These are phyloP conservation scores for Pygathrix nemaeus DNA, from an alignment of 2,113 vertebrate genomes.

Conservation along the genomic window DNA sequence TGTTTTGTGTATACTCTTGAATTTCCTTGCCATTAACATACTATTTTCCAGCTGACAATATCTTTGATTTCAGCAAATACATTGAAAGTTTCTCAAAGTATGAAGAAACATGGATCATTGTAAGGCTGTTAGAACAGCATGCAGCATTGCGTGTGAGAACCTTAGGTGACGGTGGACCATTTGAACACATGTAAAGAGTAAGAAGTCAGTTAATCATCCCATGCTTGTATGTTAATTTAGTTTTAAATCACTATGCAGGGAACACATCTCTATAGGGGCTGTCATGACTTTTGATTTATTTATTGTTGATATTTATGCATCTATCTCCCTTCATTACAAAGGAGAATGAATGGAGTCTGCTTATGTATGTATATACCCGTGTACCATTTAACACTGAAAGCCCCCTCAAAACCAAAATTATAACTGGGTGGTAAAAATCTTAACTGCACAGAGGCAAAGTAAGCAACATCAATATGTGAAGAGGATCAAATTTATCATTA, in stretches of 20 bases:
- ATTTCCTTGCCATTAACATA: background rate
- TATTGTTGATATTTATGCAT: background rate
- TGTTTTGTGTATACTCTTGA: constrained; percentile 13
- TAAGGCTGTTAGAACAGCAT: background rate
- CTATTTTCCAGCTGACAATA: background rate
- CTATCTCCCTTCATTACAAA: background rate
- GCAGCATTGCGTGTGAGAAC: background rate
- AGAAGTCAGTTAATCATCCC: background rate
- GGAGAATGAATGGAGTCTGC: background rate
- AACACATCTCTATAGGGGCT: background rate
- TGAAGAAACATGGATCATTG: background rate
- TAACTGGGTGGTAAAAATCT: background rate
- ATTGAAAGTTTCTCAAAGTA: background rate
- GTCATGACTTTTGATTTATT: background rate
- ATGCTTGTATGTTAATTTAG: background rate
- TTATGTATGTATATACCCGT: background rate
- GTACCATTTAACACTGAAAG: background rate
- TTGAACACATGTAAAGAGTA: background rate
- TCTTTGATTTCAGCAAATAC: background rate
- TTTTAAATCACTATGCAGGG: background rate
- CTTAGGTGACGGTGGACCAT: background rate
- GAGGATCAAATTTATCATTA: background rate
- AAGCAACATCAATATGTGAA: background rate
- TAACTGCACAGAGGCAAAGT: background rate
- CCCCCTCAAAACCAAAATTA: background rate